Base-by-base conservation (phyloP, 2,113 vertebrate genomes). In the Psilopsiagon aurifrons region DNA sequence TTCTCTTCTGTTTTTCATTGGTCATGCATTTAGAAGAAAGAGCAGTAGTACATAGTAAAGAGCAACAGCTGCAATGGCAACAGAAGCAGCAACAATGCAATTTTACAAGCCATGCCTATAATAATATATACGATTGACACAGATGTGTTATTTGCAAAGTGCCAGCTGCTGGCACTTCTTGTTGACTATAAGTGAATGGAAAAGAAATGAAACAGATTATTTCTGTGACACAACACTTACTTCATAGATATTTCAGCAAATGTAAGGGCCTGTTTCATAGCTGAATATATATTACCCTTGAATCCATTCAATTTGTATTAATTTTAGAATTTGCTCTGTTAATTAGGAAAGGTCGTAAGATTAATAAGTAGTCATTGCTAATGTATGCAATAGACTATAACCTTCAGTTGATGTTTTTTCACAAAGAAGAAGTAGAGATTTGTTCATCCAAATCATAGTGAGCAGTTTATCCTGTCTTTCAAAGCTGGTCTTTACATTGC, bases 311-410 rank as follows among this genome's bases (percentile, higher is more conserved):
- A 92, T 97, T 97, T 97, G 37, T 96, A 95, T 97, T 96, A 37
- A 89, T 97, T 97, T 94, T 95, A 55, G 73, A 93, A 89, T 97
- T 95, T 96, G 94, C 70, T 94, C 55, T 95, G 93, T 96, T 97
- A 96, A 98, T 98, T 97, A 97, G 90, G 88, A 97, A 95, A 96
- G 94, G 91, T 95, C 96, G 90, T 76, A 94, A 97, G 96, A 98
- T 97, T 96, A 97, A 96, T 96, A 95, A 96, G 87, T 87, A 95
- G 94, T 85, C 95, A 41, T 70, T 80, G 86, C 64, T 91, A 91
- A 97, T 95, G 31, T 75, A 71, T 86, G 51, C 75, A 74, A 49
- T 46, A 63, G 83, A 84, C 55, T 82, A 67, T 52, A 78, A 76
- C 28, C 74, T 92, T 83, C 43, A 64, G 33, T 70, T 77, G 86